phyloP scores from a whole-genome alignment of 2,113 vertebrate genomes.

The Noturus placidus region DNA sequence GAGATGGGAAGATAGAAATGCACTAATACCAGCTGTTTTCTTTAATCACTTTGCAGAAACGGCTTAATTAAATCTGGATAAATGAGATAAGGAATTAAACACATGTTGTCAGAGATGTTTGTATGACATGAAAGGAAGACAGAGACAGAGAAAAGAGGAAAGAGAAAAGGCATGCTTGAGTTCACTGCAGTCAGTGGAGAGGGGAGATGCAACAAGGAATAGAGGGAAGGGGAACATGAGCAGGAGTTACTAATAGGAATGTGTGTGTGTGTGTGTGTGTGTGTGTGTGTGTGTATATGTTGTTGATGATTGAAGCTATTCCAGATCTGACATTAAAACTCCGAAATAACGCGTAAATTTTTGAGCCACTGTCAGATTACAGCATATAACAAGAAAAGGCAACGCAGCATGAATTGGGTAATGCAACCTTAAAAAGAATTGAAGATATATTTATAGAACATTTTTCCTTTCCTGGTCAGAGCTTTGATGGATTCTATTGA shows the following conservation, averaged over 20 bases:
- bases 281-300: conserved; percentile 49
- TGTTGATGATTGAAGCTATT: conserved; percentile 25
- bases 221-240: conserved; percentile 56
- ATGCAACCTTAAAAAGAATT: background rate
- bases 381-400: background rate
- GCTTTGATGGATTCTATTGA: conserved; percentile 21
- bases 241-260: conserved; percentile 59
- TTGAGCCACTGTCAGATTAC: background rate
- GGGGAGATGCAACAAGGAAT: conserved; percentile 48
- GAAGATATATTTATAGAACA: conserved; percentile 14
- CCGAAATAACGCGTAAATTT: background rate
- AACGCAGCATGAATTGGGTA: conserved; percentile 3
- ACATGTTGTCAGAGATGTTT: conserved; percentile 56
- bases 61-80: conserved; percentile 19
- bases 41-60: conserved; percentile 49
- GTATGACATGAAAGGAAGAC: conserved; percentile 60
- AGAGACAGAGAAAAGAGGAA: conserved; percentile 1
- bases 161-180: conserved; percentile 53
- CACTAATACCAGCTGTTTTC: conserved; percentile 62
- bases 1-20: conserved; percentile 55
- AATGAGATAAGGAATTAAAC: conserved; percentile 44
- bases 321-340: conserved; percentile 11
- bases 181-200: conserved; percentile 59
- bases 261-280: conserved; percentile 56
- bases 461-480: background rate